A percentile compares a stretch with the other conserved stretches of the same genome.
Conservation (phyloP, 1,140 invertebrate species). For the Drosophila baimaii region DNA sequence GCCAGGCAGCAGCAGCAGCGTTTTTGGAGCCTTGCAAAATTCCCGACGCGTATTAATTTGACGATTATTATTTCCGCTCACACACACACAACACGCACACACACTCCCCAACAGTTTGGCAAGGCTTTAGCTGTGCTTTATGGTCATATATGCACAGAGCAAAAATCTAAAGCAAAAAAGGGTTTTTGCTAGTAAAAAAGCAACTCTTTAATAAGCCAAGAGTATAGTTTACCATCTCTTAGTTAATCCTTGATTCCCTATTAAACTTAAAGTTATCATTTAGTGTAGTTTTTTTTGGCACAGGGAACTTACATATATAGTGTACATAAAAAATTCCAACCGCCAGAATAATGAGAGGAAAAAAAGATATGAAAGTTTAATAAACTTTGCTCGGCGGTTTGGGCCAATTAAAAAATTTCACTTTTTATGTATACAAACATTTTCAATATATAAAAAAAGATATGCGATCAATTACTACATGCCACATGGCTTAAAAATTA, state of each 20-base stretch:
- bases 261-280: too few species aligned
- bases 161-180: constrained; percentile 2
- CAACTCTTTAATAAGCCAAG: background rate
- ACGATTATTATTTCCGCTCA: constrained; percentile 77
- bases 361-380: background rate
- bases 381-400: background rate
- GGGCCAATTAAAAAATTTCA: background rate
- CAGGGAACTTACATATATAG: background rate
- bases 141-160: constrained; percentile 17
- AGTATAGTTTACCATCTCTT: background rate
- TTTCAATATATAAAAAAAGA: background rate
- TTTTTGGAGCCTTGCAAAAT: constrained; percentile 64
- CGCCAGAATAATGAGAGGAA: too few species aligned
- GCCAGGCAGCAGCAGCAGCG: constrained; percentile 59
- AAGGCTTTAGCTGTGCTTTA: constrained; percentile 34
- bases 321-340: background rate
- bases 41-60: constrained; percentile 70
- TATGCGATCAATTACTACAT: background rate
- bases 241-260: background rate
- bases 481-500: background rate
- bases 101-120: constrained; percentile 3
- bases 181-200: background rate
- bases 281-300: background rate
- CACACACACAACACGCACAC: constrained; percentile 10
- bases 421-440: background rate